phyloP scores from a whole-genome alignment of 2,888 invertebrate genomes.

The Formica aserva region DNA sequence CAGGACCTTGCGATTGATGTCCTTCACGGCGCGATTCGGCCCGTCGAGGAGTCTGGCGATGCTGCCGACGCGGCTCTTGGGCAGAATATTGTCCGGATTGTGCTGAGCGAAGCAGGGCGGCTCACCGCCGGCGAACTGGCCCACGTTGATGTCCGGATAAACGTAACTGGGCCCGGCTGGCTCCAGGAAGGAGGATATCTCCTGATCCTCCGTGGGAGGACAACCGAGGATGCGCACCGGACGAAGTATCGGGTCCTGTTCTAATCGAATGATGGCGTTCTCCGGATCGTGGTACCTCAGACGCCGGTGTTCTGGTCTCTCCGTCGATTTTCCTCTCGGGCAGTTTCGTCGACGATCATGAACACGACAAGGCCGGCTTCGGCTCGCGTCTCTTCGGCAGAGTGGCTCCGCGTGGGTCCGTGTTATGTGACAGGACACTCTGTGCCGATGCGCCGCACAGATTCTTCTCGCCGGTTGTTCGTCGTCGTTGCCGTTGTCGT shows the following conservation, averaged over 20 bases:
- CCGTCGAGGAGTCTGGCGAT: constrained; percentile 78
- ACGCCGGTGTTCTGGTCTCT: constrained; percentile 57
- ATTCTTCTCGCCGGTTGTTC: constrained; percentile 54
- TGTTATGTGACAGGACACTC: constrained; percentile 49
- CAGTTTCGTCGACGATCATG: constrained; percentile 69
- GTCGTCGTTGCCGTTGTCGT: constrained; percentile 23
- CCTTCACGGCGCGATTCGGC: constrained; percentile 79
- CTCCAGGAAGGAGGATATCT: constrained; percentile 71
- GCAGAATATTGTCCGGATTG: constrained; percentile 71
- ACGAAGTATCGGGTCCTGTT: constrained; percentile 70
- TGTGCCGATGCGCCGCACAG: constrained; percentile 64
- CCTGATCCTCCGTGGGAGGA: constrained; percentile 66
- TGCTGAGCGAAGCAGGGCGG: constrained; percentile 67
- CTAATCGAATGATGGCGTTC: constrained; percentile 69
- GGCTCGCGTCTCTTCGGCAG: constrained; percentile 54
- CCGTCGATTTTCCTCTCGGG: constrained; percentile 66
- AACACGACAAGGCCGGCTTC: constrained; percentile 68
- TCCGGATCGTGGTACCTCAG: constrained; percentile 68
- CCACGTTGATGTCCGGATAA: constrained; percentile 58
- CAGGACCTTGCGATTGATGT: constrained; percentile 80
- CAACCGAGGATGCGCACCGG: constrained; percentile 71
- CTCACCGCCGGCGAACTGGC: constrained; percentile 57
- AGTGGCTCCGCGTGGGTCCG: constrained; percentile 61
- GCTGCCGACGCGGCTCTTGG: constrained; percentile 70
- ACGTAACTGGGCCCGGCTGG: constrained; percentile 66